Conservation (phyloP, 2,888 invertebrate species). For the Philhelius pedissequus region DNA sequence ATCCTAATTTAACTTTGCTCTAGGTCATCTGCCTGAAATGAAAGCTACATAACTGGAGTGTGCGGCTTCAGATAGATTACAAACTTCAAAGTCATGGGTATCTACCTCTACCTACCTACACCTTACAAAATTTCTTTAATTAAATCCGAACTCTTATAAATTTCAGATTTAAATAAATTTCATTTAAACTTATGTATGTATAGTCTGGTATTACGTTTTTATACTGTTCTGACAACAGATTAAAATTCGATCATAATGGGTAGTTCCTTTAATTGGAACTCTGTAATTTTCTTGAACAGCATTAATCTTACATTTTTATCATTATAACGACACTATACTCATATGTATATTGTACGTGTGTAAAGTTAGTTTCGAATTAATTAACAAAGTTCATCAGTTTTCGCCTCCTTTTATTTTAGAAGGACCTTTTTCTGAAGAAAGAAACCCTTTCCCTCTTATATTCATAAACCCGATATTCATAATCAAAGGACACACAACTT, state of each 20-base stretch:
- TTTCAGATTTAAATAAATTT: background rate
- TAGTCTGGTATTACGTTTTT: no score
- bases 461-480: background rate
- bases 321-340: background rate
- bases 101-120: no score
- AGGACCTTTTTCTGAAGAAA: background rate
- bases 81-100: background rate
- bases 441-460: background rate
- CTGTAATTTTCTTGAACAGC: background rate
- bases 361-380: background rate
- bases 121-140: no score
- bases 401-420: background rate
- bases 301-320: background rate
- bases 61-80: background rate
- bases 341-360: no score
- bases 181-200: background rate
- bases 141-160: background rate
- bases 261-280: background rate
- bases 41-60: background rate
- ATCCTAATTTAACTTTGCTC: background rate
- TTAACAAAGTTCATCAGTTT: background rate
- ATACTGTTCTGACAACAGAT: background rate
- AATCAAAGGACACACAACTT: constrained; percentile 18
- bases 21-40: background rate
- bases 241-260: background rate